Conservation (phyloP, 2,888 invertebrate species). For the Gortyna flavago region DNA sequence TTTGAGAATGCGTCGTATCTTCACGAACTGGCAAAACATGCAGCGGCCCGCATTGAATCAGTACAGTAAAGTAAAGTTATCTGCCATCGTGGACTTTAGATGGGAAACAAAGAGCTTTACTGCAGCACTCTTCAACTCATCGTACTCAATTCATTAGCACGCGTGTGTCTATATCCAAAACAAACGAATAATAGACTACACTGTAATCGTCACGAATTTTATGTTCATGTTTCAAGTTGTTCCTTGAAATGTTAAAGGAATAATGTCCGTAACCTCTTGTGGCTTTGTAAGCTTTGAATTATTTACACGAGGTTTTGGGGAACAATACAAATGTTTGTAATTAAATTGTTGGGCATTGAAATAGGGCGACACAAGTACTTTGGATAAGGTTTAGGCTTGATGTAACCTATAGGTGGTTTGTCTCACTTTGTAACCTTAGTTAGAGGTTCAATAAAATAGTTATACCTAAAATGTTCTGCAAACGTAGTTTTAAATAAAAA, state of each 20-base stretch:
- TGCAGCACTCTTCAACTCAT: slow-evolving; percentile 35
- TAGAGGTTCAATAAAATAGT: slow-evolving; percentile 9
- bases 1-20: slow-evolving; percentile 50
- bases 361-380: slow-evolving; percentile 47
- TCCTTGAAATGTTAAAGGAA: slow-evolving; percentile 33
- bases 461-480: not conserved
- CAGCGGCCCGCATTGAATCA: slow-evolving; percentile 58
- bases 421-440: slow-evolving; percentile 17
- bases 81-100: slow-evolving; percentile 39
- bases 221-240: slow-evolving; percentile 34
- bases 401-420: slow-evolving; percentile 17
- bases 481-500: not conserved
- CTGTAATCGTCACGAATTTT: not conserved
- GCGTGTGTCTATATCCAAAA: slow-evolving; percentile 13
- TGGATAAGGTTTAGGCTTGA: slow-evolving; percentile 12
- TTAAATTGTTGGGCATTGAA: slow-evolving; percentile 49
- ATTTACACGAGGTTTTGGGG: slow-evolving; percentile 35
- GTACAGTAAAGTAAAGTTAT: slow-evolving; percentile 63
- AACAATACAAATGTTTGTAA: slow-evolving; percentile 53
- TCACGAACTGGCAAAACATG: slow-evolving; percentile 55
- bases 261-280: slow-evolving; percentile 37
- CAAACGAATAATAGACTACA: slow-evolving; percentile 6
- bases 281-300: slow-evolving; percentile 40
- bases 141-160: slow-evolving; percentile 28
- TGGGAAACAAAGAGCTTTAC: slow-evolving; percentile 47